Base-by-base conservation (phyloP, 2,113 vertebrate genomes). In the Atherinomorus stipes region DNA sequence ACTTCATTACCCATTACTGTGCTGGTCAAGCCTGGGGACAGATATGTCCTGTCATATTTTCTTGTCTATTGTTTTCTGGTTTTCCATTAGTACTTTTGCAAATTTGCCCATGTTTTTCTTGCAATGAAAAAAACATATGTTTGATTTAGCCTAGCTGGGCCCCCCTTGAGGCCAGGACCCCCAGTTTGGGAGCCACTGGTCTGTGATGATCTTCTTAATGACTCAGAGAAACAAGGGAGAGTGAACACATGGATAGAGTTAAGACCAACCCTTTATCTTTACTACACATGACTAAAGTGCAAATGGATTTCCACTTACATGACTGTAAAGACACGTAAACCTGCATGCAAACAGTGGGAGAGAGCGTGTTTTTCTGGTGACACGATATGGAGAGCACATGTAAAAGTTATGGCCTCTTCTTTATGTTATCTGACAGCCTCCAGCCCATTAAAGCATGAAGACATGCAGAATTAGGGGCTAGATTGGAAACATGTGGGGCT, bases 401-500 rank as follows among this genome's bases (percentile, higher is more conserved):
- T 69, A 60, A 74, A 83, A 63, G 75, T 80, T 67, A 26, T 0
- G 51, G 61, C 25, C 31, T n/a, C 15, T 54, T 54, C 83, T 75
- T 81, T 16, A 56, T 85, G 67, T 80, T 83, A 65, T 74, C 81
- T 71, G 25, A 37, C 63, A 26, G 12, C 21, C 56, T 84, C 67
- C 56, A 21, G 66, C 59, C 62, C 85, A 58, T 66, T 78, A 85
- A 89, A 90, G 78, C 85, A 87, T 82, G 78, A 81, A 86, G 87
- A 76, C 83, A 67, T 70, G 76, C 73, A 76, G 81, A 85, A 85
- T 74, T 71, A 76, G 59, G 58, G 51, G 45, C 57, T 74, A 79
- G 85, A 93, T 89, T 88, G 66, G 82, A 92, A 92, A 91, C 91
- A 94, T 88, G 78, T 93, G 90, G 38, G 19, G 23, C 64, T 64